Conservation (phyloP, 2,888 invertebrate species). For the Lapara coniferarum region DNA sequence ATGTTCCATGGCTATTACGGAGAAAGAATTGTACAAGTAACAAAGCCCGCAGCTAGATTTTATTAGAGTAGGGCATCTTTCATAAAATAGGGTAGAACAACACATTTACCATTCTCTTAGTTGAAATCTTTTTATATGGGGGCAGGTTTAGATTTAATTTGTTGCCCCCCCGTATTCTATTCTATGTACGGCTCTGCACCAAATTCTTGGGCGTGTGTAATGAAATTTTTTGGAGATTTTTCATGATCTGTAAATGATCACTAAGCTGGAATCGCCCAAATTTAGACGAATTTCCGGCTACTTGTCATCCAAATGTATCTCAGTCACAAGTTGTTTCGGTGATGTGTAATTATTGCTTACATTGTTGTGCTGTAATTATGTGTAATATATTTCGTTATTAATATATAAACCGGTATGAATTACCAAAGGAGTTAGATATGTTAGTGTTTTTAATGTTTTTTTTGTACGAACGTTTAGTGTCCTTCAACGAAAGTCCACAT, state of each 20-base stretch:
- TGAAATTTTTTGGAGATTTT: background rate
- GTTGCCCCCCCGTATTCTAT: background rate
- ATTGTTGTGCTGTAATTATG: slow-evolving; percentile 62
- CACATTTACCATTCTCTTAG: slow-evolving; percentile 2
- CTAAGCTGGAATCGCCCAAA: background rate
- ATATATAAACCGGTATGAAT: slow-evolving; percentile 76
- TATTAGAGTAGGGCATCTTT: slow-evolving; percentile 8
- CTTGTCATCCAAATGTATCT: background rate
- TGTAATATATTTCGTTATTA: slow-evolving; percentile 64
- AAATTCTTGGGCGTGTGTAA: background rate
- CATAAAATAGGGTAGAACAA: background rate
- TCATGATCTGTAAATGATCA: background rate
- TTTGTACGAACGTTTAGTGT: slow-evolving; percentile 44
- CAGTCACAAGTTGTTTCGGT: slow-evolving; percentile 54
- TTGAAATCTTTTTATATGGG: background rate
- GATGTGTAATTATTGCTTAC: slow-evolving; percentile 51
- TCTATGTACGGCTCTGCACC: background rate
- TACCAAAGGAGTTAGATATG: slow-evolving; percentile 81
- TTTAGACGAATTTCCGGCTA: background rate
- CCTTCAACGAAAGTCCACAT: slow-evolving; percentile 39
- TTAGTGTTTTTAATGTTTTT: slow-evolving; percentile 72
- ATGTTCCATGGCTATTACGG: background rate
- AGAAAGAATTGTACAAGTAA: slow-evolving; percentile 8
- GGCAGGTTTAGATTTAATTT: background rate
- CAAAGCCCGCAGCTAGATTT: slow-evolving; percentile 24